Conservation (phyloP, 2,797 vertebrate genomes). For the Gymnothorax reevesii region DNA sequence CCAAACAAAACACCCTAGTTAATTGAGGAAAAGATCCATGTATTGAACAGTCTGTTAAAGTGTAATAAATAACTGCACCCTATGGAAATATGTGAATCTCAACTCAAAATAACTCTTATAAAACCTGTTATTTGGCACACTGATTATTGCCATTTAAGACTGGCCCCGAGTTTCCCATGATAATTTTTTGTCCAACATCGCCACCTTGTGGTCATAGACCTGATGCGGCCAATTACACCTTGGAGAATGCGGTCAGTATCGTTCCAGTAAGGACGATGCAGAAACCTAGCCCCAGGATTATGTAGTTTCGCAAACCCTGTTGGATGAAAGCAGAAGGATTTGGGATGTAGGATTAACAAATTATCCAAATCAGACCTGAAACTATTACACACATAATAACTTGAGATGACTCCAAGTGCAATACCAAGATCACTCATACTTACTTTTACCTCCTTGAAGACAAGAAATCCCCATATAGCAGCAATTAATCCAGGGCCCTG, state of each 20-base stretch:
- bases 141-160: neutral
- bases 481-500: conserved; percentile 83
- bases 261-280: conserved; percentile 51
- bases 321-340: conserved; percentile 8
- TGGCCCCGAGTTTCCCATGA: conserved; percentile 1
- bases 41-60: neutral
- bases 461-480: conserved; percentile 79
- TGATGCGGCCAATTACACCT: conserved; percentile 22
- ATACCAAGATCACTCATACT: neutral
- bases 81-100: neutral
- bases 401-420: neutral
- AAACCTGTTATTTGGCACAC: neutral
- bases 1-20: neutral
- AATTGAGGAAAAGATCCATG: neutral
- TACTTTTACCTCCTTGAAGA: conserved; percentile 68
- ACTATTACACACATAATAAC: neutral
- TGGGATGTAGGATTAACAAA: neutral
- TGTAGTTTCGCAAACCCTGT: conserved; percentile 52
- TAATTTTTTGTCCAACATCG: conserved; percentile 1
- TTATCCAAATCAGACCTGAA: neutral
- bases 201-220: conserved; percentile 20
- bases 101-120: neutral
- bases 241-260: conserved; percentile 55
- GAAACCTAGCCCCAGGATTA: conserved; percentile 49
- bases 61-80: neutral